Evolutionary conservation across 2,888 invertebrate species (phyloP), one percentile per base, ranked within the genome.

Genomic region (Phrixothrix hirtus): DNA sequence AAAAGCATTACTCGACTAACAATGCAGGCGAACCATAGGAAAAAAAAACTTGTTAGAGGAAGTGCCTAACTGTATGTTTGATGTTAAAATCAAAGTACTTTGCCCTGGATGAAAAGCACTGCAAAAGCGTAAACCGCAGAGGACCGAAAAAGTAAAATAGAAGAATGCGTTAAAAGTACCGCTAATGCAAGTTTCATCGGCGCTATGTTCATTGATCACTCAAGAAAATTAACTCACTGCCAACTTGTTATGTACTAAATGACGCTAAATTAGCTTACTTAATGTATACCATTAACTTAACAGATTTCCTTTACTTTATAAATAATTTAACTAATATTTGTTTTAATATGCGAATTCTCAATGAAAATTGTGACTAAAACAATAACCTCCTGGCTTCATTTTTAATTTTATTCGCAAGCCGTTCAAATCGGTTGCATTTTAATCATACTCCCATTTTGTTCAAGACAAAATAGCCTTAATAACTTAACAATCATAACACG

Each of bases 21-120:
- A 39, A 48, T 39, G 41, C 48, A 25, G 25, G 35, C 35, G 34
- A 17, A 41, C 41, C 41, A 29, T 34, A 16, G 30, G 10, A 31
- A 45, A 42, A 42, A 46, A 47, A 48, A 48, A 48, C 41, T 41
- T 41, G 48, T 41, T 48, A 32, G 35, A 48, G 48, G 48, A 48
- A 48, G 48, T 48, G 29, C 41, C 41, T 48, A 48, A 48, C 48
- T 48, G 48, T 48, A 48, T 27, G 39, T 32, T 27, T 32, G 15
- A 26, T 26, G 34, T 11, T 45, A 29, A 34, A 41, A 48, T 48
- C 39, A 48, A 41, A 48, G 48, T 41, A 41, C 48, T 48, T 48
- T 48, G 48, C 48, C 48, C 48, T 48, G 48, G 41, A 48, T 41
- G 48, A 39, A 32, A 41, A 27, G 39, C 16, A 41, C 41, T 16